Base-by-base conservation (phyloP, 2,113 vertebrate genomes). In the Orientallactaga bullata region DNA sequence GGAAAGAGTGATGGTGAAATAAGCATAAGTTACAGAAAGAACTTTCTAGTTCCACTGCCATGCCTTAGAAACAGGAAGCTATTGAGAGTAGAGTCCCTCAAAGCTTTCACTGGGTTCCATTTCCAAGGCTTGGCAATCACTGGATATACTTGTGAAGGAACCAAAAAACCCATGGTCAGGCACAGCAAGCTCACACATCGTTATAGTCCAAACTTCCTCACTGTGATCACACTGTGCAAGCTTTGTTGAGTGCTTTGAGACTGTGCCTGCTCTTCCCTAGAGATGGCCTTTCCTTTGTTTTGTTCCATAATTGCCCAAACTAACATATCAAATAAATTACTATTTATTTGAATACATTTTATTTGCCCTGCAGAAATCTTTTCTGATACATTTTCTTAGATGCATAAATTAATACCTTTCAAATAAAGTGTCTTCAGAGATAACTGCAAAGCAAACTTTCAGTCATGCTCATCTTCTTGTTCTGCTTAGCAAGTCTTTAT, bases 141-240 rank as follows among this genome's bases (percentile, higher is more conserved):
- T 78, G 72, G n/a, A 47, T 37, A 71, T 58, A 88, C 39, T 66
- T 87, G 26, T 51, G 47, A 88, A 68, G 37, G 30, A 51, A 73
- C 76, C 60, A 61, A 87, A 87, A 87, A 77, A 63, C 47, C 71
- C 60, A 10, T 55, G 63, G 20, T 6, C 10, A 77, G 39, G 23
- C 17, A 18, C 30, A 21, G 15, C 28, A 71, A 23, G 2, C 39
- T 26, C 23, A 20, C 68, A 23, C 4, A 15, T 21, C 2, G 7
- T 1, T 32, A 12, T 13, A 1, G n/a, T 32, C 23, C 39, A 5
- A 4, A 1, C 2, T 2, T 12, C 3, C 21, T 47, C 1, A 37
- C 16, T 58, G 4, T 58, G 28, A 2, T 15, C 51, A 15, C 2
- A 15, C 28, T 2, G 39, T 35, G 55, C 23, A 47, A 69, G 60